These are phyloP conservation scores for Melanotaenia boesemani DNA, from an alignment of 2,797 vertebrate species.

Conservation along the genomic window DNA sequence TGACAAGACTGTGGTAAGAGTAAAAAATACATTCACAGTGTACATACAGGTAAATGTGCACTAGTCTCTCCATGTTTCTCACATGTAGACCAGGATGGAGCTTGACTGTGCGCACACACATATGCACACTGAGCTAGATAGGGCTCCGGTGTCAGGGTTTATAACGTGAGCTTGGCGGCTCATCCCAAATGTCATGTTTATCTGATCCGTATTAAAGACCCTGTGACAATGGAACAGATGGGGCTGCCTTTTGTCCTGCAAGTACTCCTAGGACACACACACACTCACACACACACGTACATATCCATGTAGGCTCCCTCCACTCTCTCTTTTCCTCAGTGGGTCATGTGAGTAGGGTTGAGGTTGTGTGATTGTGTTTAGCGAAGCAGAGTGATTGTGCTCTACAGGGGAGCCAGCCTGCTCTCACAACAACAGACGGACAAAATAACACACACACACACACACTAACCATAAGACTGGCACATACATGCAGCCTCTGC, in stretches of 20 bases:
- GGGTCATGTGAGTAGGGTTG: slow-evolving; percentile 61
- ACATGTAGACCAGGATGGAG: background rate
- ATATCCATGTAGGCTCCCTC: slow-evolving; percentile 22
- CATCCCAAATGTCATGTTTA: slow-evolving; percentile 82
- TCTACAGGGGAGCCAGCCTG: slow-evolving; percentile 77
- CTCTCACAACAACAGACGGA: slow-evolving; percentile 72
- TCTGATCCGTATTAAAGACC: slow-evolving; percentile 82
- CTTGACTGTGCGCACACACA: slow-evolving; percentile 32
- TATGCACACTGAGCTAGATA: slow-evolving; percentile 12
- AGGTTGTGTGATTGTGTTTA: slow-evolving; percentile 82
- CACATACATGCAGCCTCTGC: slow-evolving; percentile 24
- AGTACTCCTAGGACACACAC: slow-evolving; percentile 33
- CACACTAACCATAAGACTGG: slow-evolving; percentile 2
- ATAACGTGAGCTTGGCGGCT: slow-evolving; percentile 70
- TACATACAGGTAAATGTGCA: slow-evolving; percentile 16
- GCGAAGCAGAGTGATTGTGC: slow-evolving; percentile 78
- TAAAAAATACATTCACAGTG: slow-evolving; percentile 3
- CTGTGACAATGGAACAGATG: slow-evolving; percentile 81
- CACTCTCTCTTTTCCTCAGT: slow-evolving; percentile 44
- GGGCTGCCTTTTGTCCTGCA: slow-evolving; percentile 74
- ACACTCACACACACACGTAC: slow-evolving; percentile 27
- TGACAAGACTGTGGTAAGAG: background rate
- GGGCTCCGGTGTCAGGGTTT: slow-evolving; percentile 63
- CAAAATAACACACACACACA: slow-evolving; percentile 48
- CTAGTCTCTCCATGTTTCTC: background rate